Conservation (phyloP, 2,113 vertebrate species). For the Atrichornis clamosus region DNA sequence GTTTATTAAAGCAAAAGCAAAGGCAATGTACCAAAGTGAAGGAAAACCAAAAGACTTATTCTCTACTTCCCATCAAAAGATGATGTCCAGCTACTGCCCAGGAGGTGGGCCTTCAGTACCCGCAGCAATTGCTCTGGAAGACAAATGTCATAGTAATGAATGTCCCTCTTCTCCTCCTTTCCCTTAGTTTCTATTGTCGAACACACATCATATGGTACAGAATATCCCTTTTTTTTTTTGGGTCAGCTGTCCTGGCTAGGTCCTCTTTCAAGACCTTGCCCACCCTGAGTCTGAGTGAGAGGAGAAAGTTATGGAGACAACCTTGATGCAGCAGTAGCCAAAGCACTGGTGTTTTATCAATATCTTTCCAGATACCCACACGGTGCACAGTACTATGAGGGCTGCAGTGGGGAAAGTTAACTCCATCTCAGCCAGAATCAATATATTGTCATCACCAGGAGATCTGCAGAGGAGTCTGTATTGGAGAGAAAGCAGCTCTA, state of each 20-base stretch:
- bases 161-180: not conserved
- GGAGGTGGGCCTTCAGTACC: not conserved
- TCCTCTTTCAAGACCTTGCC: not conserved
- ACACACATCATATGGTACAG: not conserved
- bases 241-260: not conserved
- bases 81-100: not conserved
- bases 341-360: not conserved
- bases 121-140: not conserved
- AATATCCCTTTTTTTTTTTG: not conserved
- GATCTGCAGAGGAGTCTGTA: not conserved
- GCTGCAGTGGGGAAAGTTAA: not conserved
- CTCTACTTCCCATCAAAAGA: not conserved
- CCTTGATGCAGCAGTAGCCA: not conserved
- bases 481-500: not conserved
- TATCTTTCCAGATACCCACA: not conserved
- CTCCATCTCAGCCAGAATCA: not conserved
- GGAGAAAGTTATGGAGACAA: not conserved
- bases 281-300: not conserved
- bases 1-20: not conserved
- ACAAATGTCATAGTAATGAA: not conserved
- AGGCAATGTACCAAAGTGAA: not conserved
- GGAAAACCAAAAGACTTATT: not conserved
- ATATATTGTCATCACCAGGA: not conserved
- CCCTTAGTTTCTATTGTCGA: not conserved
- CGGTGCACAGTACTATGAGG: not conserved